Percentiles rank a stretch among this genome's conserved stretches.
Evolutionary conservation across 1,140 invertebrate genomes (phyloP).

Genomic region (Antheraea pernyi): DNA sequence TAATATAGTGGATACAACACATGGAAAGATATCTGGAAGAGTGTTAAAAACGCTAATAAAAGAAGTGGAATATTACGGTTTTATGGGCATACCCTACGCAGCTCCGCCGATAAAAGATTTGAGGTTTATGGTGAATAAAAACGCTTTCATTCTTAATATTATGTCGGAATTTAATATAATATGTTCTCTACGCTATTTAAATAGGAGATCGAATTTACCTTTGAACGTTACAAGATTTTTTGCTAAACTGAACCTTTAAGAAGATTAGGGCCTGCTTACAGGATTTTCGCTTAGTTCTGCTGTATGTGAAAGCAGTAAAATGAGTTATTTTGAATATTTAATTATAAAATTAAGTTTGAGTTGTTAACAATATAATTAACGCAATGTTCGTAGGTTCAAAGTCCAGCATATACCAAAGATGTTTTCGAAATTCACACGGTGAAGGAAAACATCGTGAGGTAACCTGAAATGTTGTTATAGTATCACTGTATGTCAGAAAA

Average conservation of each 20-base stretch:
- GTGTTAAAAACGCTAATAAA: conserved; percentile 51
- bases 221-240: neutral
- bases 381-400: too few relatives aligned
- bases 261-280: neutral
- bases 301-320: too few relatives aligned
- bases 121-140: conserved; percentile 64
- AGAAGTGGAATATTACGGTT: conserved; percentile 50
- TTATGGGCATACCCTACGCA: conserved; percentile 72
- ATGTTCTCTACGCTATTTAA: neutral
- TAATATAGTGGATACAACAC: conserved; percentile 47
- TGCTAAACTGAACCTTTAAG: neutral
- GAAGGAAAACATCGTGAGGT: too few relatives aligned
- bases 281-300: too few relatives aligned
- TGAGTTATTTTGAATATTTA: too few relatives aligned
- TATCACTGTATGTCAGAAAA: too few relatives aligned
- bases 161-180: neutral
- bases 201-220: neutral
- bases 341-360: too few relatives aligned
- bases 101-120: conserved; percentile 70
- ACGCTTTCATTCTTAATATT: conserved; percentile 4
- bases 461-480: too few relatives aligned
- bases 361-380: too few relatives aligned
- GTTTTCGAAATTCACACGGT: too few relatives aligned
- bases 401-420: too few relatives aligned
- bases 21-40: conserved; percentile 56